Conservation (phyloP, 2,113 vertebrate genomes). For the Pelecanus crispus region DNA sequence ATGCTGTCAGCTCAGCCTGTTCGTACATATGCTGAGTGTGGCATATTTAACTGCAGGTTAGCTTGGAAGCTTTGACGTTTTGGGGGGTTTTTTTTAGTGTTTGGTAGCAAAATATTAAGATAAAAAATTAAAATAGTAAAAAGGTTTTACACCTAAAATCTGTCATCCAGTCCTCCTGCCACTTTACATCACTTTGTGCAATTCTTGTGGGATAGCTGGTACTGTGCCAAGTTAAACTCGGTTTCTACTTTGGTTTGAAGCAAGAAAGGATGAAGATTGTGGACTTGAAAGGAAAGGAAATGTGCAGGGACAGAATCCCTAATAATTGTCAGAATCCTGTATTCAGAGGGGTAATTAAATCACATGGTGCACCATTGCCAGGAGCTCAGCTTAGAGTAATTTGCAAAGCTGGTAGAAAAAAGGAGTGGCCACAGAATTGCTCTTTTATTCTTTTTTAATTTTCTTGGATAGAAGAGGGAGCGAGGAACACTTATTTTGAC, state of each 20-base stretch:
- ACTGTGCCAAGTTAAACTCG: not conserved
- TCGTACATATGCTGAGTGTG: conserved; percentile 16
- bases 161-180: not conserved
- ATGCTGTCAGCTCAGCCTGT: conserved; percentile 42
- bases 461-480: not conserved
- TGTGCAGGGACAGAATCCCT: not conserved
- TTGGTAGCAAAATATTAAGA: conserved; percentile 15
- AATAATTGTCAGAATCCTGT: not conserved
- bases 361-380: not conserved
- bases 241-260: conserved; percentile 15
- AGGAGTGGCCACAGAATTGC: not conserved
- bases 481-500: not conserved
- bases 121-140: conserved; percentile 22
- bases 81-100: accelerated
- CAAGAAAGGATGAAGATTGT: not conserved
- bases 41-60: conserved; percentile 41
- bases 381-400: not conserved
- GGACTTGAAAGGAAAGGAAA: not conserved
- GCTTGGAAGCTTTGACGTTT: not conserved
- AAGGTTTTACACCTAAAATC: conserved; percentile 18
- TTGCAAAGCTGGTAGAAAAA: not conserved
- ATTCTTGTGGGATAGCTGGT: not conserved
- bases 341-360: not conserved
- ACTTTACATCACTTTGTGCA: not conserved
- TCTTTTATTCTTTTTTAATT: not conserved